phyloP scores from a whole-genome alignment of 2,888 invertebrate genomes.

The Sisyra nigra region DNA sequence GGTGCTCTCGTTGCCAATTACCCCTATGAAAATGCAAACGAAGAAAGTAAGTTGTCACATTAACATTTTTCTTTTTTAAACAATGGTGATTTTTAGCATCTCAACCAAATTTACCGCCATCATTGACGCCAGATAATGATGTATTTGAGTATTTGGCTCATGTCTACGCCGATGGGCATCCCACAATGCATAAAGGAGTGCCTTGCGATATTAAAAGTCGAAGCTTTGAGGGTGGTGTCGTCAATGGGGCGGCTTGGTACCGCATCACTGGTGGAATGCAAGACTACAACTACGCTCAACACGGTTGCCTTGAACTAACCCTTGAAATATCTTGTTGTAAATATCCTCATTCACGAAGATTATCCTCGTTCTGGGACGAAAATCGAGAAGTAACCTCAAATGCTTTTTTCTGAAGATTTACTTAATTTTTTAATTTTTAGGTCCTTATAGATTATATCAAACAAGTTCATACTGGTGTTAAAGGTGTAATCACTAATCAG shows the following conservation, averaged over 20 bases:
- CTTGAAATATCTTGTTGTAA: slow-evolving; percentile 53
- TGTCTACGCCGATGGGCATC: slow-evolving; percentile 38
- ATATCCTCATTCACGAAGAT: slow-evolving; percentile 33
- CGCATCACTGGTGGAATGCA: slow-evolving; percentile 39
- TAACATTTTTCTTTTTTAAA: neutral
- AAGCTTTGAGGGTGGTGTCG: slow-evolving; percentile 38
- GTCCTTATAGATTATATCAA: slow-evolving; percentile 35
- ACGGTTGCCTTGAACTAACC: slow-evolving; percentile 49
- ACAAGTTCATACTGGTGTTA: slow-evolving; percentile 39
- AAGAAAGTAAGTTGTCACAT: slow-evolving; percentile 19
- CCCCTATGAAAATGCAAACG: slow-evolving; percentile 42
- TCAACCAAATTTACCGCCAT: no score
- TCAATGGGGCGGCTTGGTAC: slow-evolving; percentile 51
- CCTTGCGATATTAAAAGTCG: slow-evolving; percentile 23
- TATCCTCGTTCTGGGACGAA: slow-evolving; percentile 37
- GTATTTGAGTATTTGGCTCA: slow-evolving; percentile 40
- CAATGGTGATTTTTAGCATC: neutral
- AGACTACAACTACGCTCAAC: slow-evolving; percentile 48
- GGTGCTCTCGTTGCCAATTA: slow-evolving; percentile 53
- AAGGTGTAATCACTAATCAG: slow-evolving; percentile 35
- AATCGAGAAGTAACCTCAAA: slow-evolving; percentile 32
- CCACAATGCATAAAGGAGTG: slow-evolving; percentile 35
- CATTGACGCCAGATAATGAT: slow-evolving; percentile 37
- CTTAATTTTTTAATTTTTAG: slow-evolving; percentile 19
- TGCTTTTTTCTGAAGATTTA: neutral